These are phyloP conservation scores for Euleptes europaea DNA, from an alignment of 2,113 vertebrate species.

Conservation along the genomic window DNA sequence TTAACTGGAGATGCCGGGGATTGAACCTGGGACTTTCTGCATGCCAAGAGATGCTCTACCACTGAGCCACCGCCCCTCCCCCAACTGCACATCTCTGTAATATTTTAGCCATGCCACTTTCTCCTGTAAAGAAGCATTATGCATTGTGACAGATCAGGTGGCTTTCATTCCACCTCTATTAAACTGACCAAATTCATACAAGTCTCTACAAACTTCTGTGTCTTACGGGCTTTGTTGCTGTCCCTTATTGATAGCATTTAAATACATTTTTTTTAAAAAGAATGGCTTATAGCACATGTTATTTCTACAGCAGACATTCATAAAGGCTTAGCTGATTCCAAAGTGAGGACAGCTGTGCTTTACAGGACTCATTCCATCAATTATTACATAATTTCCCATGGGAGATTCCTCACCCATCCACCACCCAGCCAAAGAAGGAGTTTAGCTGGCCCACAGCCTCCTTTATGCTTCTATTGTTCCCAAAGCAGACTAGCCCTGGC, in stretches of 20 bases:
- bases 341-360: not conserved
- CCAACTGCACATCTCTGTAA: not conserved
- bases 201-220: not conserved
- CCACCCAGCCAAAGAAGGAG: not conserved
- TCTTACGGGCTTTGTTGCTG: not conserved
- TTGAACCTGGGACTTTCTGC: too few relatives aligned
- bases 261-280: not conserved
- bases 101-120: not conserved
- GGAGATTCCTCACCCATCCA: too few relatives aligned
- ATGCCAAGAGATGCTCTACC: too few relatives aligned
- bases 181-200: not conserved
- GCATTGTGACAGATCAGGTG: not conserved
- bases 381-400: not conserved
- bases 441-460: not conserved
- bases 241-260: not conserved
- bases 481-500: not conserved
- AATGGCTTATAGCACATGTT: not conserved
- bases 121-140: not conserved
- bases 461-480: not conserved
- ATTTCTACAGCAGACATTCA: not conserved
- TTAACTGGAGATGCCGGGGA: too few relatives aligned
- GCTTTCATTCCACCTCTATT: too few relatives aligned
- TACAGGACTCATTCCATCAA: not conserved
- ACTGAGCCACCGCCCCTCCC: too few relatives aligned
- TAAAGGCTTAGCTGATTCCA: not conserved